Percentiles rank a stretch among this genome's conserved stretches.
Evolutionary conservation across 2,113 vertebrate genomes (phyloP).

Genomic region (Scalopus aquaticus): DNA sequence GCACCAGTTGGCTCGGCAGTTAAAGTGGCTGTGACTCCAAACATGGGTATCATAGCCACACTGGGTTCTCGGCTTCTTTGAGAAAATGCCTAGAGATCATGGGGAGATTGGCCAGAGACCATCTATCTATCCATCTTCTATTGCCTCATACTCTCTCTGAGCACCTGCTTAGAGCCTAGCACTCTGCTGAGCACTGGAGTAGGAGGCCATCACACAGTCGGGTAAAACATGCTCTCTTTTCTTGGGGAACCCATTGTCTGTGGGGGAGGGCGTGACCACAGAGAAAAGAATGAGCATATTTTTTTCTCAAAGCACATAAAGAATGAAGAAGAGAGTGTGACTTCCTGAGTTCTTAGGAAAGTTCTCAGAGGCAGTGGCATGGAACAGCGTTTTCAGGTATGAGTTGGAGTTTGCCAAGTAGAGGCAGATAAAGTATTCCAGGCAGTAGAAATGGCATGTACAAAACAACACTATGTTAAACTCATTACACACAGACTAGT

Average conservation of each 20-base stretch:
- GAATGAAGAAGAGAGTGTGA: not conserved
- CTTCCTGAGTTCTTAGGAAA: not conserved
- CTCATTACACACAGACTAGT: not conserved
- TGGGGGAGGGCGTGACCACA: not conserved
- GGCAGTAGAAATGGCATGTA: not conserved
- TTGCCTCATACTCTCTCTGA: not conserved
- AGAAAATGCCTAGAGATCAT: not conserved
- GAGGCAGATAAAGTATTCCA: not conserved
- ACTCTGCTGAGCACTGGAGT: not conserved
- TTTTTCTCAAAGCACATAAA: not conserved
- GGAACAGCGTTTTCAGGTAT: not conserved
- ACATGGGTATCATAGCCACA: not conserved
- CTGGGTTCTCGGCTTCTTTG: slow-evolving; percentile 56
- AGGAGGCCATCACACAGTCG: not conserved
- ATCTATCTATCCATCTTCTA: not conserved
- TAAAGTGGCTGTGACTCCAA: not conserved
- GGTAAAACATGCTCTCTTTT: not conserved
- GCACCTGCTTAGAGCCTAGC: not conserved
- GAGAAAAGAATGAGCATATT: not conserved
- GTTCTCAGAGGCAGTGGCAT: not conserved
- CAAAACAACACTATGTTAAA: not conserved
- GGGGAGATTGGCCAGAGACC: not conserved
- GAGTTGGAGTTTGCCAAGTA: not conserved
- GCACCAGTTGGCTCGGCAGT: not conserved
- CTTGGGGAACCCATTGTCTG: not conserved